Evolutionary conservation across 2,888 invertebrate species (phyloP).

Genomic region (Thalpophila matura): DNA sequence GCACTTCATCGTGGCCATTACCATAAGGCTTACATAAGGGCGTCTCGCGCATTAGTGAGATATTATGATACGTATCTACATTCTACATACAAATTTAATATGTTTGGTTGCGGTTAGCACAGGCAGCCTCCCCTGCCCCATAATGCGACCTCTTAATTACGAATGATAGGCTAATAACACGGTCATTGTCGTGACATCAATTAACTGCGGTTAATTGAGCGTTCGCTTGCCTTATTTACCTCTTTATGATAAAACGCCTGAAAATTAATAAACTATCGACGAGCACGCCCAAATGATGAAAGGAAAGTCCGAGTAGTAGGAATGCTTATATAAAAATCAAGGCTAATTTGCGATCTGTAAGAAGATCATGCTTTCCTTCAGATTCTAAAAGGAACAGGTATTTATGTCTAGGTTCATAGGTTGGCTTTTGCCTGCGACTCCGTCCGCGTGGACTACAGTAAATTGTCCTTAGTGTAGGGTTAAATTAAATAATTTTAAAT

Average conservation of each 20-base stretch:
- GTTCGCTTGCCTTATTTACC: constrained; percentile 62
- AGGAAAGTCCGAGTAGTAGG: constrained; percentile 47
- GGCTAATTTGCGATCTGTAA: no score
- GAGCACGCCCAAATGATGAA: constrained; percentile 59
- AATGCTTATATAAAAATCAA: background rate
- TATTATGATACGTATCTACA: constrained; percentile 22
- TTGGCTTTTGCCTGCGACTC: no score
- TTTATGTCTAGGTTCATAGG: no score
- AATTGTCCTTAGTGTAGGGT: background rate
- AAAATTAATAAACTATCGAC: constrained; percentile 69
- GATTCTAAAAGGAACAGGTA: no score
- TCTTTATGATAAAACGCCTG: constrained; percentile 69
- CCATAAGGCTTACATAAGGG: constrained; percentile 35
- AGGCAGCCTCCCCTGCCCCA: constrained; percentile 29
- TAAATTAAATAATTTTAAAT: no score
- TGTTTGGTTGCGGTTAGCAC: constrained; percentile 35
- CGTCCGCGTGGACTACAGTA: no score
- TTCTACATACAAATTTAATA: constrained; percentile 17
- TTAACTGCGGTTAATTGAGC: constrained; percentile 75
- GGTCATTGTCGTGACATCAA: constrained; percentile 77
- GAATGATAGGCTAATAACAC: constrained; percentile 67
- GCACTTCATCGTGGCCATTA: constrained; percentile 41
- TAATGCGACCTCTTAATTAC: constrained; percentile 53
- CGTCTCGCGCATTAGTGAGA: constrained; percentile 28
- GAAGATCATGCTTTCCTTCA: no score